These are phyloP conservation scores for Australoheros scitulus DNA, from an alignment of 2,113 vertebrate species.

Conservation along the genomic window DNA sequence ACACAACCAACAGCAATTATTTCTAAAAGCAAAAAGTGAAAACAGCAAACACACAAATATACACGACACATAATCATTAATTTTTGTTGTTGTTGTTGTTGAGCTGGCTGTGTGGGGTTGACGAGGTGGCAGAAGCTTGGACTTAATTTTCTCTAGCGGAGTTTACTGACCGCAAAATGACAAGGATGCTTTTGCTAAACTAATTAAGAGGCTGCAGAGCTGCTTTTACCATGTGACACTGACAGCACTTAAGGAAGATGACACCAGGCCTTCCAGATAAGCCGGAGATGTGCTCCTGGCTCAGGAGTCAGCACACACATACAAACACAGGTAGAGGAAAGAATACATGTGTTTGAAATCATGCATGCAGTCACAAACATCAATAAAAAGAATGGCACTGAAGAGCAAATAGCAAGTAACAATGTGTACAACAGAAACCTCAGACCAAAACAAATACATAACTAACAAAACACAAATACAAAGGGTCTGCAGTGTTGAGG, in stretches of 20 bases:
- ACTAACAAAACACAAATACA: conserved; percentile 18
- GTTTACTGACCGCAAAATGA: conserved; percentile 78
- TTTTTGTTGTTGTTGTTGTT: conserved; percentile 53
- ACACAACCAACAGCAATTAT: conserved; percentile 82
- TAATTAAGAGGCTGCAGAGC: conserved; percentile 73
- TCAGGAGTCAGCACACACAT: neutral
- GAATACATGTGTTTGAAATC: conserved; percentile 5
- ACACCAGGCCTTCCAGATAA: conserved; percentile 51
- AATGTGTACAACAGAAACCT: conserved; percentile 9
- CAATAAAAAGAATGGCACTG: conserved; percentile 20
- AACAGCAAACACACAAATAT: conserved; percentile 72
- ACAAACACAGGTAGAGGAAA: neutral
- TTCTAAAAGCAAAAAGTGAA: conserved; percentile 81
- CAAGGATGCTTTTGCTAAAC: conserved; percentile 75
- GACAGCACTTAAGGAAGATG: conserved; percentile 73
- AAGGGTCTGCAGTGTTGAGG: neutral
- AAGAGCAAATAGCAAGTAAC: conserved; percentile 14
- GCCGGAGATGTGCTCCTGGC: conserved; percentile 55
- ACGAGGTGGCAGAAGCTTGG: conserved; percentile 60
- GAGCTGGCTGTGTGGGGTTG: conserved; percentile 47
- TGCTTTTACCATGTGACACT: conserved; percentile 67
- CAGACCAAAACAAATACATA: conserved; percentile 26
- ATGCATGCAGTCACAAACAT: conserved; percentile 22
- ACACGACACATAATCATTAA: conserved; percentile 73
- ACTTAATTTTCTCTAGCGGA: conserved; percentile 68